These are phyloP conservation scores for Synanthedon vespiformis DNA, from an alignment of 2,888 invertebrate species.

Conservation along the genomic window DNA sequence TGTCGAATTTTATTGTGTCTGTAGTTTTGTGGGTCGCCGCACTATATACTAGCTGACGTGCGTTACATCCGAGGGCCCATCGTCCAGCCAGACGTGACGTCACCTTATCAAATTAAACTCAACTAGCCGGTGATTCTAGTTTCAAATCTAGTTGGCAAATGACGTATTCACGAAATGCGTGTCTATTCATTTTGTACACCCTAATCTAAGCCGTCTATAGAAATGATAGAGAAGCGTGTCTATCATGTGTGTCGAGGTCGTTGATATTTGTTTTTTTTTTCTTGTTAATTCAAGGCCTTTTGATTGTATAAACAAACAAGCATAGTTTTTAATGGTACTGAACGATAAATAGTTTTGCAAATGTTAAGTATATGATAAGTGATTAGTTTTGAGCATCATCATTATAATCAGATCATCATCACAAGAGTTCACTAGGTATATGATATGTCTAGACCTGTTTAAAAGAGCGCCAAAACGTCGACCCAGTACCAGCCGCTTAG, in stretches of 20 bases:
- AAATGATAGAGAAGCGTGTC: constrained; percentile 32
- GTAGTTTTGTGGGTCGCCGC: constrained; percentile 68
- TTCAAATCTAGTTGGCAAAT: constrained; percentile 30
- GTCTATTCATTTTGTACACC: constrained; percentile 51
- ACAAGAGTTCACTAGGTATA: no score
- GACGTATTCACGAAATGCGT: constrained; percentile 48
- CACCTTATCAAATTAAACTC: constrained; percentile 46
- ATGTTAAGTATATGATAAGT: no score
- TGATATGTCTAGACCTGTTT: no score
- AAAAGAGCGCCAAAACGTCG: no score
- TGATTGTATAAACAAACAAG: no score
- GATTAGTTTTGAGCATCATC: no score
- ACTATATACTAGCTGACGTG: constrained; percentile 40
- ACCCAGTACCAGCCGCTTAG: no score
- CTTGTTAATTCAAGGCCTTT: constrained; percentile 57
- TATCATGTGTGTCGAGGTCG: constrained; percentile 62
- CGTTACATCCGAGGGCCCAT: constrained; percentile 45
- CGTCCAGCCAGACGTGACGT: constrained; percentile 54
- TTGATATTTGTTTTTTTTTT: constrained; percentile 63
- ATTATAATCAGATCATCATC: no score
- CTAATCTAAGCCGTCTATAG: constrained; percentile 52
- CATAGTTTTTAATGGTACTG: no score
- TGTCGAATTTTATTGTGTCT: constrained; percentile 66
- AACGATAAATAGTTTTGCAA: no score
- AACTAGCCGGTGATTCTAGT: constrained; percentile 58